Evolutionary conservation across 1,140 invertebrate species (phyloP), one percentile per base, ranked within the genome.

Genomic region (Helicoverpa zea): DNA sequence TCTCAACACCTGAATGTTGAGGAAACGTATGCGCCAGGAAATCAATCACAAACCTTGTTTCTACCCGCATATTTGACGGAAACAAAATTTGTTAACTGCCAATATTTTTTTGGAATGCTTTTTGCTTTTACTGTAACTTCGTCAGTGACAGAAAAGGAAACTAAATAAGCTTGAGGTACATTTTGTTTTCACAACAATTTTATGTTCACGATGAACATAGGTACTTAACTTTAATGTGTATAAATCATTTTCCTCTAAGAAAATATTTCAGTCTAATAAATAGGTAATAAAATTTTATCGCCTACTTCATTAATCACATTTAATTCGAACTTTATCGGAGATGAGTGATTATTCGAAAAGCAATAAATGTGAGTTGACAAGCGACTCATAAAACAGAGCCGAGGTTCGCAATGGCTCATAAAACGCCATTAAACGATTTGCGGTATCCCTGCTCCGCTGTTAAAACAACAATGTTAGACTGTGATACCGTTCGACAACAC

Each of bases 11-110:
- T 86, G 84, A 84, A 74, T 77, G 74, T 54, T 52, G 54, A 52
- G 79, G 77, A 81, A 87, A 85, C 82, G 82, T 86, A 83, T 84
- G 80, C 83, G 84, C 68, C 77, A 85, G 90, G 90, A 91, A 90
- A 91, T 91, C 90, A 90, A 90, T 90, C 88, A 88, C 87, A 91
- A 91, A 91, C 86, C 82, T 84, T 78, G 81, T 89, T 90, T 82
- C 76, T 79, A 79, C 83, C 79, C 80, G 75, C 80, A 85, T 85
- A 88, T 87, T 87, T 83, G 84, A 82, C 80, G 84, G 85, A 88
- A 89, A 89, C 85, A 76, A 83, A 87, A 89, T 91, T 90, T 88
- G 87, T 88, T 89, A 85, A 76, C 83, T 85, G 85, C 80, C 86
- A 87, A 86, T 87, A 88, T 85, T 87, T 84, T 74, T 74, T 43